phyloP scores from a whole-genome alignment of 2,888 invertebrate genomes.

The Cephus rjabovi region DNA sequence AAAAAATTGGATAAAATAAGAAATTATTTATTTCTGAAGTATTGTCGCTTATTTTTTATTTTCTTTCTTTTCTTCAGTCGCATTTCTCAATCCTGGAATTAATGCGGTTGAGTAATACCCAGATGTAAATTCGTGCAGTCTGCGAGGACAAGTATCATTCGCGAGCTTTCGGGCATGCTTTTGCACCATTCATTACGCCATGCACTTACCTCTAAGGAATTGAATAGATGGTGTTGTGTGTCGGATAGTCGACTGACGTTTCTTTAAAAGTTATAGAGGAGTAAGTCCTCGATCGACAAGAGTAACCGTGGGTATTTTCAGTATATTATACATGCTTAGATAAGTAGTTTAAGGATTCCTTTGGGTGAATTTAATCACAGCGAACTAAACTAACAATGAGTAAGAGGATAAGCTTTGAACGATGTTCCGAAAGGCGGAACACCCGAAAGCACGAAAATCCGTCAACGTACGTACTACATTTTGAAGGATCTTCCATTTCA shows the following conservation, averaged over 20 bases:
- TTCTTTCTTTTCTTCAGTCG: neutral
- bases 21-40: neutral
- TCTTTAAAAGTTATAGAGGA: neutral
- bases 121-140: neutral
- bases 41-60: neutral
- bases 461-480: neutral
- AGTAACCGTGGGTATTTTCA: neutral
- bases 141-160: neutral
- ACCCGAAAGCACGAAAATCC: neutral
- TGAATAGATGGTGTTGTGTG: neutral
- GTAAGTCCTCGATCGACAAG: neutral
- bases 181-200: neutral
- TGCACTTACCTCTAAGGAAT: neutral
- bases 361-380: no score
- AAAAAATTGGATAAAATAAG: neutral
- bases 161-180: neutral
- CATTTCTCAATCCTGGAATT: neutral
- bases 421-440: no score
- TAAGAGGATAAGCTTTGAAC: no score
- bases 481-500: slow-evolving; percentile 36
- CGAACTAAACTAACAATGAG: no score
- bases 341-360: no score
- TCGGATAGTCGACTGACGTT: neutral
- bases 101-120: neutral
- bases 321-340: no score